A percentile compares a stretch with the other conserved stretches of the same genome.
Evolutionary conservation across 2,888 invertebrate genomes (phyloP).

Genomic region (Imbricaverruca yamaguchii): DNA sequence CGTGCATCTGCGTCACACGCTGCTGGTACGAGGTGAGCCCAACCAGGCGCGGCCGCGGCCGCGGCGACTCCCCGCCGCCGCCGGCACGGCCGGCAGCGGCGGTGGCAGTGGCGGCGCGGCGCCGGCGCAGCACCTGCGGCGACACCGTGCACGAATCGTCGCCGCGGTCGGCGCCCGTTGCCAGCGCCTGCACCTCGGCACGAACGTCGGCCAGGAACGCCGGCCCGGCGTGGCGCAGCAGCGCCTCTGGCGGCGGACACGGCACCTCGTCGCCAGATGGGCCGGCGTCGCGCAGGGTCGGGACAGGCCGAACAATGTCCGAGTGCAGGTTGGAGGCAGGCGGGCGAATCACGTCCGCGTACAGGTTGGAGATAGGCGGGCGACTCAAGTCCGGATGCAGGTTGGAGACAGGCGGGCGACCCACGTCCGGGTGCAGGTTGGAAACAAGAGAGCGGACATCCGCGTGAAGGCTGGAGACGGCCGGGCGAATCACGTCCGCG

Average conservation of each 20-base stretch:
- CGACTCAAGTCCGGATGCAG: not conserved
- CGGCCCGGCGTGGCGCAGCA: constrained; percentile 57
- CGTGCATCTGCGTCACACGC: not conserved
- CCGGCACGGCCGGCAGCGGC: not conserved
- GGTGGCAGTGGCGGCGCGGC: not conserved
- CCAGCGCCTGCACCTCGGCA: constrained; percentile 3
- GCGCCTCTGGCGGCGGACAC: constrained; percentile 64
- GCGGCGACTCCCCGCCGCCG: not conserved
- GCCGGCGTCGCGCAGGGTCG: not conserved
- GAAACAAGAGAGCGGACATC: not conserved
- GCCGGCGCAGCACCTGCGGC: constrained; percentile 3
- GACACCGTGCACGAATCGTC: not conserved
- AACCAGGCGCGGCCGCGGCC: not conserved
- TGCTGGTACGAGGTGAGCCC: constrained; percentile 12
- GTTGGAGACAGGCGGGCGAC: not conserved
- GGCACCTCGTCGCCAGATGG: constrained; percentile 72
- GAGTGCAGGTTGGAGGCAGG: not conserved
- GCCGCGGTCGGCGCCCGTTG: not conserved
- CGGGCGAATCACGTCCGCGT: not conserved
- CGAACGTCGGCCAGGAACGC: constrained; percentile 10
- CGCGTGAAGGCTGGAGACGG: not conserved
- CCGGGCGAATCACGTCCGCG: not conserved
- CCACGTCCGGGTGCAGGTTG: not conserved
- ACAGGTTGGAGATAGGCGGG: not conserved
- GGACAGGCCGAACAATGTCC: not conserved